Conservation (phyloP, 2,113 vertebrate genomes). For the Pithys albifrons region DNA sequence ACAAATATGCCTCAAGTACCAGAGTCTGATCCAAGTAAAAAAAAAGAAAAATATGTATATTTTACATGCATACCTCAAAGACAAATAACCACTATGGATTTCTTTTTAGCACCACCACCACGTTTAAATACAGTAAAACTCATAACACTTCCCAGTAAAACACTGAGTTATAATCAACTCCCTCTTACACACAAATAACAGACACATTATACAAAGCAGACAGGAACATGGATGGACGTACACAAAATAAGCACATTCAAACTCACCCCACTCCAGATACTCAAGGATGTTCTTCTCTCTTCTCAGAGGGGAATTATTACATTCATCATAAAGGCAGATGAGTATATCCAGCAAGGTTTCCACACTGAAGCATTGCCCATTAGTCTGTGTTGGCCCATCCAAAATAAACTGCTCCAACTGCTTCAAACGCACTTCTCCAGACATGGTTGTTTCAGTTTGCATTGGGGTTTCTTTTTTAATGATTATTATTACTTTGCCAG, state of each 20-base stretch:
- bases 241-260: slow-evolving; percentile 29
- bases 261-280: slow-evolving; percentile 98
- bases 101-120: neutral
- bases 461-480: slow-evolving; percentile 56
- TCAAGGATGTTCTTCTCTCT: slow-evolving; percentile 96
- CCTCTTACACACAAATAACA: neutral
- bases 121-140: neutral
- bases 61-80: neutral
- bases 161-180: neutral
- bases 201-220: slow-evolving; percentile 13
- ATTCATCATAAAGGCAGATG: slow-evolving; percentile 97
- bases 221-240: neutral
- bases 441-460: slow-evolving; percentile 83
- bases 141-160: neutral
- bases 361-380: slow-evolving; percentile 91
- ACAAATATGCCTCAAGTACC: neutral
- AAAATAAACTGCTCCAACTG: slow-evolving; percentile 96
- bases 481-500: slow-evolving; percentile 17
- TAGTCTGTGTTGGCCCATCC: slow-evolving; percentile 90
- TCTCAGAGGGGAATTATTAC: slow-evolving; percentile 92
- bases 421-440: slow-evolving; percentile 97
- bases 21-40: neutral
- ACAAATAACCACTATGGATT: neutral
- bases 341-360: slow-evolving; percentile 96
- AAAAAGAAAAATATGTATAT: neutral